A percentile compares a stretch with the other conserved stretches of the same genome.
These are phyloP conservation scores for Umimayanthus chanpuru DNA, from an alignment of 92 coral and sea anemone genomes.

Conservation along the genomic window DNA sequence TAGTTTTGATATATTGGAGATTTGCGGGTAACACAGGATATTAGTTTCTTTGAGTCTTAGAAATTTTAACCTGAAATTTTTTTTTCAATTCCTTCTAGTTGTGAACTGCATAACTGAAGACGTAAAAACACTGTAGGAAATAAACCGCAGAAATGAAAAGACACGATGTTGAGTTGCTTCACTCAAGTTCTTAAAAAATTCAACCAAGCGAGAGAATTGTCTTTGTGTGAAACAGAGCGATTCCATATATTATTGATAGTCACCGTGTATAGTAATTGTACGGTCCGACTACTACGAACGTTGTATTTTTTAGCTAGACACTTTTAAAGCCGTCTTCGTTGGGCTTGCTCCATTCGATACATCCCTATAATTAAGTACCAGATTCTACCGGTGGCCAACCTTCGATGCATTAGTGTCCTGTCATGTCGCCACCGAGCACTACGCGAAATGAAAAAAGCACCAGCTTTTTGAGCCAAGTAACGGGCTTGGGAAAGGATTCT, in stretches of 20 bases:
- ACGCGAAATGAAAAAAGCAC: too few relatives aligned
- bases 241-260: neutral
- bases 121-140: neutral
- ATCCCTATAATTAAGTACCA: too few relatives aligned
- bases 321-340: too few relatives aligned
- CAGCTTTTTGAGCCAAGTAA: too few relatives aligned
- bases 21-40: neutral
- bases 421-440: too few relatives aligned
- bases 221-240: neutral
- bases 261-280: neutral
- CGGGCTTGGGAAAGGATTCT: too few relatives aligned
- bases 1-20: neutral
- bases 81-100: neutral
- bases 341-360: too few relatives aligned
- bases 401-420: too few relatives aligned
- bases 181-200: neutral
- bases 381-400: too few relatives aligned
- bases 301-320: too few relatives aligned
- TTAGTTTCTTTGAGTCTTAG: too few relatives aligned
- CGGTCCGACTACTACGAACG: too few relatives aligned
- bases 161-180: neutral
- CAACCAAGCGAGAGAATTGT: neutral
- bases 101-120: neutral
- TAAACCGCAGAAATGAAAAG: neutral
- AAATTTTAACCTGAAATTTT: neutral